These are phyloP conservation scores for Meghimatium bilineatum DNA, from an alignment of 2,888 invertebrate genomes.

Conservation along the genomic window DNA sequence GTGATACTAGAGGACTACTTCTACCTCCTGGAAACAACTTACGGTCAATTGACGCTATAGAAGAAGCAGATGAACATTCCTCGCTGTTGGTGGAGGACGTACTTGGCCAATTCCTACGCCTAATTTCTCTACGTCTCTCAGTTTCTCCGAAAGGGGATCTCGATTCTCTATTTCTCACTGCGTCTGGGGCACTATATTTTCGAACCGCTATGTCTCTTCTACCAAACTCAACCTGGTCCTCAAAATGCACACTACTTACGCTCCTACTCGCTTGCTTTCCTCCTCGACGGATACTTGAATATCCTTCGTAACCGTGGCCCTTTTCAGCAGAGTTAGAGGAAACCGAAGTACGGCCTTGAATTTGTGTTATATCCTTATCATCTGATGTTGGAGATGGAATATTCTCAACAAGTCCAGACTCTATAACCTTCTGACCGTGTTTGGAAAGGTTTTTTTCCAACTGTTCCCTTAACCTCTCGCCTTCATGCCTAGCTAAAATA, in stretches of 20 bases:
- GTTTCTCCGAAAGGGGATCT: constrained; percentile 8
- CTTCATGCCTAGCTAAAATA: constrained; percentile 40
- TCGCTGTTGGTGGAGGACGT: constrained; percentile 22
- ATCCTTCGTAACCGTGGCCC: neutral
- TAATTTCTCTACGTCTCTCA: constrained; percentile 19
- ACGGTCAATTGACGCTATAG: neutral
- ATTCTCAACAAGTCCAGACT: constrained; percentile 10
- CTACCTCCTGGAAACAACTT: neutral
- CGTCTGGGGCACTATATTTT: neutral
- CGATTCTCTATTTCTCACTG: neutral
- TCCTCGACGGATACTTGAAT: neutral
- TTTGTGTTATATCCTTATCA: neutral
- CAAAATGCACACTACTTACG: constrained; percentile 10
- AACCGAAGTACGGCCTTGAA: neutral
- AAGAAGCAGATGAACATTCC: neutral
- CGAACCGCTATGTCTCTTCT: neutral
- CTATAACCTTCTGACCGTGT: constrained; percentile 36
- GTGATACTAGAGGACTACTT: neutral
- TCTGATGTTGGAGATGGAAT: neutral
- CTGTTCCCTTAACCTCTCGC: constrained; percentile 28
- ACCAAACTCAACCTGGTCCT: neutral
- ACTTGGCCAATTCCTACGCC: constrained; percentile 27
- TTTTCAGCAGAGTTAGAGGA: neutral
- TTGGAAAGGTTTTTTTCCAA: constrained; percentile 38
- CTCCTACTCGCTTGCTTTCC: neutral